Conservation (phyloP, 2,797 vertebrate genomes). For the Ptychobarbus kaznakovi region DNA sequence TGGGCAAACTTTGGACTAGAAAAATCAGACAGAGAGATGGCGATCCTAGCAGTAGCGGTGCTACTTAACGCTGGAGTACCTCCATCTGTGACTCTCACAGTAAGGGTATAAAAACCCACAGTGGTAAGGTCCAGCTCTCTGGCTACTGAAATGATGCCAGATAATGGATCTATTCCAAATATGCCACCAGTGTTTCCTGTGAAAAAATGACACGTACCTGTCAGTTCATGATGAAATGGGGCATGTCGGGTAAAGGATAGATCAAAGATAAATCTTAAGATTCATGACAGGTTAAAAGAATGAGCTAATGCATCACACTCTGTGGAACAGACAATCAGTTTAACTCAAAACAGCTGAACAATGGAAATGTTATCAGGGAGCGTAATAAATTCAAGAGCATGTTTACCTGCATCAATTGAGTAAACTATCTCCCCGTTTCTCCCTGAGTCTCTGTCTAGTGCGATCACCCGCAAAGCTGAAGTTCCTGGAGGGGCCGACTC, state of each 20-base stretch:
- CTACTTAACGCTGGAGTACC: slow-evolving; percentile 89
- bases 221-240: slow-evolving; percentile 10
- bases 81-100: slow-evolving; percentile 88
- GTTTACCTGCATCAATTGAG: slow-evolving; percentile 91
- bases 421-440: slow-evolving; percentile 90
- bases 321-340: slow-evolving; percentile 4
- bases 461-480: slow-evolving; percentile 88
- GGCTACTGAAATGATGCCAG: slow-evolving; percentile 88
- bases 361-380: slow-evolving; percentile 24
- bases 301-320: slow-evolving; percentile 28
- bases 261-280: slow-evolving; percentile 35
- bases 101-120: slow-evolving; percentile 87
- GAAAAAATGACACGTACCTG: slow-evolving; percentile 36
- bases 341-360: slow-evolving; percentile 34
- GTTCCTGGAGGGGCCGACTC: slow-evolving; percentile 87
- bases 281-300: slow-evolving; percentile 27
- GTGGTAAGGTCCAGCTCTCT: slow-evolving; percentile 86
- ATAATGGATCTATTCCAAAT: slow-evolving; percentile 88
- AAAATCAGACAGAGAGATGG: slow-evolving; percentile 88
- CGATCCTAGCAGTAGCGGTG: slow-evolving; percentile 83
- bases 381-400: slow-evolving; percentile 1
- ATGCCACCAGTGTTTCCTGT: slow-evolving; percentile 90
- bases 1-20: slow-evolving; percentile 90
- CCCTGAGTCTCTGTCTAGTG: slow-evolving; percentile 93
- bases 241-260: slow-evolving; percentile 13